Evolutionary conservation across 2,113 vertebrate species (phyloP), one percentile per base, ranked within the genome.

Genomic region (Phylloscopus whistleri): DNA sequence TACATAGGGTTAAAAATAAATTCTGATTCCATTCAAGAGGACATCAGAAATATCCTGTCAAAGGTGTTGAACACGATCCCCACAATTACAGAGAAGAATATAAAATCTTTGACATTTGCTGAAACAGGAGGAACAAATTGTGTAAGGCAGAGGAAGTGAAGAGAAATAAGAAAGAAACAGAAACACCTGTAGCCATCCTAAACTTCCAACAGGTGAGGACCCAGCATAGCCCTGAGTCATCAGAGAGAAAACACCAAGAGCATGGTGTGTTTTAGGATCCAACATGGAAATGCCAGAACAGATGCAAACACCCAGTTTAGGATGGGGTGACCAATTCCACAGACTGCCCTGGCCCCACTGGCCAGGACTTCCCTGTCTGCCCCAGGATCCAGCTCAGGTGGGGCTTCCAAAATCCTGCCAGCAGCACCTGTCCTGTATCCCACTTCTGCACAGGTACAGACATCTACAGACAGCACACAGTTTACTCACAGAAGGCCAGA

Each of bases 251-350:
- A 16, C 41, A 53, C 4, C n/a, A 77, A 4, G 0, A 76, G 27
- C 0, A 0, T 1, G 12, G 8, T 6, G 20, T 3, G 8, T 22
- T 27, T 41, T 15, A 62, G 48, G 28, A n/a, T 33, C 19, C 43
- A 76, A 1, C 28, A 14, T 0, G 7, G 11, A 69, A 15, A 69
- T 11, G 30, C 44, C 37, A 46, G 55, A 66, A 55, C 3, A 41
- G 64, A 48, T 4, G 5, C 13, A 33, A 52, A 69, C 16, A 35
- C 7, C 23, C 39, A 10, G 20, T 13, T 21, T 37, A n/a, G 41
- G 44, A 28, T 23, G 33, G 44, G 23, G 9, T 28, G 21, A 56
- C 27, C 13, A n/a, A 11, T 10, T 59, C 30, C 58, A 9, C 37
- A 26, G n/a, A 15, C 21, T 46, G 11, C 28, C 28, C 12, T 48